Evolutionary conservation across 2,888 invertebrate species (phyloP).

Genomic region (Lymantria monacha): DNA sequence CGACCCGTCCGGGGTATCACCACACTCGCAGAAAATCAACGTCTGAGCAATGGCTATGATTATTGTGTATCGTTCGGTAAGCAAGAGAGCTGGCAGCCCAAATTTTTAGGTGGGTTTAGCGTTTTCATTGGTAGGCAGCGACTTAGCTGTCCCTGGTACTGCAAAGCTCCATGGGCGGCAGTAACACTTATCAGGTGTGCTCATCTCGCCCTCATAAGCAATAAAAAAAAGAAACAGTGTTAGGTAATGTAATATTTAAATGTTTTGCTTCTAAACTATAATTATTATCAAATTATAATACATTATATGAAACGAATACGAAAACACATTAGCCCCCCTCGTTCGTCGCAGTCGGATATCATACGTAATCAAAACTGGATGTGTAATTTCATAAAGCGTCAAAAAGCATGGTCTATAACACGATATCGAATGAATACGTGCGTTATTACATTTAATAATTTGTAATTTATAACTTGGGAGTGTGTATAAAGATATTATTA

Average conservation of each 20-base stretch:
- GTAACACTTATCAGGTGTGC: no score
- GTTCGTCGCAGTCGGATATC: slow-evolving; percentile 16
- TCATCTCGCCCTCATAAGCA: no score
- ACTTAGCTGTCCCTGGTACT: no score
- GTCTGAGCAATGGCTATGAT: no score
- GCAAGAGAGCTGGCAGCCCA: no score
- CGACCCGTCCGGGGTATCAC: no score
- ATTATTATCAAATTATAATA: slow-evolving; percentile 35
- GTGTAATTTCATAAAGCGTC: slow-evolving; percentile 29
- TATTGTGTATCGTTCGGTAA: no score
- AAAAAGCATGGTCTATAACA: slow-evolving; percentile 22
- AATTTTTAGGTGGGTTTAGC: no score
- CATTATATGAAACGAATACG: slow-evolving; percentile 35
- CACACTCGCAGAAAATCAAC: no score
- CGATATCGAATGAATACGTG: slow-evolving; percentile 36
- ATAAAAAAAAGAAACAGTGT: no score
- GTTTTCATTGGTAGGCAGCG: no score
- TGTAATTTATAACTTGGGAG: slow-evolving; percentile 39
- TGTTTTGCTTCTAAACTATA: slow-evolving; percentile 10
- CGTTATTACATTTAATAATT: slow-evolving; percentile 42
- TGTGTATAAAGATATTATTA: slow-evolving; percentile 33
- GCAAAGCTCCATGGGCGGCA: no score
- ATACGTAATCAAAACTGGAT: slow-evolving; percentile 29
- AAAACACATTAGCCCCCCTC: slow-evolving; percentile 26
- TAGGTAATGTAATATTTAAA: not conserved